phyloP scores from a whole-genome alignment of 2,113 vertebrate genomes.

The Verasper variegatus region DNA sequence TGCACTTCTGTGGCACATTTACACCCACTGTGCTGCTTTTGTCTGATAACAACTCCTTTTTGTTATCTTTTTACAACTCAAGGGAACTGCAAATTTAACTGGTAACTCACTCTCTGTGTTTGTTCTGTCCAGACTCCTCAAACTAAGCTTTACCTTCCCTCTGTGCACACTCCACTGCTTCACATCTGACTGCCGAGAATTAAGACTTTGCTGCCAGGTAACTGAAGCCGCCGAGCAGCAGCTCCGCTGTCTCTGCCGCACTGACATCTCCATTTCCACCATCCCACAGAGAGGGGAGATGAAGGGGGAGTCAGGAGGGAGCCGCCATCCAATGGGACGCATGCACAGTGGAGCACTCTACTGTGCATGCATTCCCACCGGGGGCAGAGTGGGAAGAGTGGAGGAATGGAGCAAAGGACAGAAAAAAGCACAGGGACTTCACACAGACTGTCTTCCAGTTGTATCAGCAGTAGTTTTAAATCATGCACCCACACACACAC shows the following conservation, averaged over 20 bases:
- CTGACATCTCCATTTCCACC: conserved; percentile 50
- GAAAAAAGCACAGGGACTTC: not conserved
- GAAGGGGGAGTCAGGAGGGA: conserved; percentile 31
- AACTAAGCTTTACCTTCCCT: conserved; percentile 20
- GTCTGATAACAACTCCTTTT: conserved; percentile 6
- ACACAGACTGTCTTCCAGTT: not conserved
- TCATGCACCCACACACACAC: not conserved
- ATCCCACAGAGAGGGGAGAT: conserved; percentile 26
- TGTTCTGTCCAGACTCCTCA: conserved; percentile 24
- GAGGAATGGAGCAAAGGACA: not conserved
- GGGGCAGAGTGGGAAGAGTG: not conserved
- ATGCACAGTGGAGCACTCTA: conserved; percentile 23
- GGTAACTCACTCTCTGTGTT: conserved; percentile 8
- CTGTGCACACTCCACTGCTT: conserved; percentile 18
- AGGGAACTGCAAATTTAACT: conserved; percentile 4
- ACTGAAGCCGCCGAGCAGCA: conserved; percentile 1
- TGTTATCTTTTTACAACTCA: not conserved
- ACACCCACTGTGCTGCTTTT: not conserved
- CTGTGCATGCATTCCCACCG: conserved; percentile 29
- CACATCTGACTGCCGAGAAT: conserved; percentile 31
- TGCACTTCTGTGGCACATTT: not conserved
- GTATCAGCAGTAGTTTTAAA: not conserved
- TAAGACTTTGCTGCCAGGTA: conserved; percentile 28
- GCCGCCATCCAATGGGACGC: conserved; percentile 22
- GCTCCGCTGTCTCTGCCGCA: conserved; percentile 17